These are phyloP conservation scores for Plagodis pulveraria DNA, from an alignment of 2,888 invertebrate species.

Conservation along the genomic window DNA sequence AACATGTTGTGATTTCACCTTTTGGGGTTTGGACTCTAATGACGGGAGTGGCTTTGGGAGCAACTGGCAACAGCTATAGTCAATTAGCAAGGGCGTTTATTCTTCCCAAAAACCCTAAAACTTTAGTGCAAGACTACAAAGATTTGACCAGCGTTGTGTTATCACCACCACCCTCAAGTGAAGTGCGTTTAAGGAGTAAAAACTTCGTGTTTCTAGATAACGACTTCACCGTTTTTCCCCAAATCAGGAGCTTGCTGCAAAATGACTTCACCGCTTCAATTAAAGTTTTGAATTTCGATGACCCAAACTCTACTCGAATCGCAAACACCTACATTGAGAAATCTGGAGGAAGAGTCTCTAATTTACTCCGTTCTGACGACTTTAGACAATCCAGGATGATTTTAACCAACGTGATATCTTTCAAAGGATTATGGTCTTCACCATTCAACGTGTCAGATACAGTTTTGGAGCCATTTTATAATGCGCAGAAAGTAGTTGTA, in stretches of 20 bases:
- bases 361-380: slow-evolving; percentile 78
- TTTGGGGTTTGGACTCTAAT: slow-evolving; percentile 81
- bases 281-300: slow-evolving; percentile 65
- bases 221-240: slow-evolving; percentile 58
- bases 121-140: slow-evolving; percentile 61
- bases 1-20: slow-evolving; percentile 77
- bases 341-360: slow-evolving; percentile 69
- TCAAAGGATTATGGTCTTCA: slow-evolving; percentile 88
- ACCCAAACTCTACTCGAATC: slow-evolving; percentile 62
- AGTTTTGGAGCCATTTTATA: slow-evolving; percentile 81
- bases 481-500: slow-evolving; percentile 80
- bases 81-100: slow-evolving; percentile 66
- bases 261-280: slow-evolving; percentile 69
- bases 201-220: slow-evolving; percentile 75
- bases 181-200: slow-evolving; percentile 66
- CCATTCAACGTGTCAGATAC: slow-evolving; percentile 87
- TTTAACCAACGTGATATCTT: slow-evolving; percentile 88
- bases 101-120: slow-evolving; percentile 56
- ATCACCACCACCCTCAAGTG: slow-evolving; percentile 54
- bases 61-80: slow-evolving; percentile 63
- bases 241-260: slow-evolving; percentile 55
- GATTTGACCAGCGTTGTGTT: slow-evolving; percentile 60
- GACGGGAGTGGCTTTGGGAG: slow-evolving; percentile 73
- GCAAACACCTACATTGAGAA: slow-evolving; percentile 71
- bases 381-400: slow-evolving; percentile 86